A percentile compares a stretch with the other conserved stretches of the same genome.
Evolutionary conservation across 1,140 invertebrate species (phyloP).

Genomic region (Drosophila triauraria): DNA sequence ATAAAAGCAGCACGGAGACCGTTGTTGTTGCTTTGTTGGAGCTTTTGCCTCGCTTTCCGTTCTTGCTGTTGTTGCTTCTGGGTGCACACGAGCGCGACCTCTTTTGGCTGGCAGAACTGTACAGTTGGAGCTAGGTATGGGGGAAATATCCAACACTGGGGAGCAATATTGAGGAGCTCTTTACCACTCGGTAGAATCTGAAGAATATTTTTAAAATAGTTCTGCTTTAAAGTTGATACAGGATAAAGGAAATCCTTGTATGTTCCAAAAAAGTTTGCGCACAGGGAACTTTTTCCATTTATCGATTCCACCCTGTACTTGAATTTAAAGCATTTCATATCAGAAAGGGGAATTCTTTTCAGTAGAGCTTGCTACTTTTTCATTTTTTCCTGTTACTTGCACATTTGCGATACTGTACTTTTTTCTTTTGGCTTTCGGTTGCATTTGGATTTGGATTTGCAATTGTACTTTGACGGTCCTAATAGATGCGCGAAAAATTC

Average conservation of each 20-base stretch:
- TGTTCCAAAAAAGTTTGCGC: neutral
- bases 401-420: slow-evolving; percentile 40
- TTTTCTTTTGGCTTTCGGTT: neutral
- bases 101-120: slow-evolving; percentile 61
- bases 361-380: slow-evolving; percentile 22
- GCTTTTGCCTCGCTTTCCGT: slow-evolving; percentile 29
- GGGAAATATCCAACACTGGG: slow-evolving; percentile 24
- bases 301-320: slow-evolving; percentile 2
- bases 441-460: slow-evolving; percentile 1
- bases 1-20: slow-evolving; percentile 48
- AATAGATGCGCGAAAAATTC: slow-evolving; percentile 1
- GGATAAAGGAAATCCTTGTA: too few relatives aligned
- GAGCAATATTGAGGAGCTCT: slow-evolving; percentile 2
- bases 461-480: neutral
- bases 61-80: slow-evolving; percentile 51
- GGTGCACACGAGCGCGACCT: slow-evolving; percentile 81
- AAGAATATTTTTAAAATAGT: neutral
- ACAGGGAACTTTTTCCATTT: neutral
- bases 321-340: slow-evolving; percentile 20
- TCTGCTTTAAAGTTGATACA: neutral
- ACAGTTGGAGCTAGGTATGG: slow-evolving; percentile 63
- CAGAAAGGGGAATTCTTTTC: slow-evolving; percentile 17
- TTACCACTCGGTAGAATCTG: neutral
- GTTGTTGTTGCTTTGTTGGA: slow-evolving; percentile 48
- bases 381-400: neutral